A percentile compares a stretch with the other conserved stretches of the same genome.
phyloP scores from a whole-genome alignment of 2,797 vertebrate genomes.

The Cirrhinus mrigala region DNA sequence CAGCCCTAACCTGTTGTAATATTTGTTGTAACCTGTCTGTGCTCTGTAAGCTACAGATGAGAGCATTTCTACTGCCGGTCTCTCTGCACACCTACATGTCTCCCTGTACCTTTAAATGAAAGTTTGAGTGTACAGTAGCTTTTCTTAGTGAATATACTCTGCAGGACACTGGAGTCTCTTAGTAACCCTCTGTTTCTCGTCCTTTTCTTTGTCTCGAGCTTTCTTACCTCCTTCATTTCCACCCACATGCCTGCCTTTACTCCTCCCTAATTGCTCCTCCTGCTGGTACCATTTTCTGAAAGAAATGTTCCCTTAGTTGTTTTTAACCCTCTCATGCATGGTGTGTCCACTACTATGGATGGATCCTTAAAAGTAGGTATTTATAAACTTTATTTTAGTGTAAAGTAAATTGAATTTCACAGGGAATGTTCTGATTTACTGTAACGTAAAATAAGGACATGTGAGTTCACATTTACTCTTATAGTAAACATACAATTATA shows the following conservation, averaged over 20 bases:
- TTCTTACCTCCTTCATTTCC: neutral
- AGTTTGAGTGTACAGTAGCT: neutral
- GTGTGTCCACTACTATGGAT: neutral
- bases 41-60: neutral
- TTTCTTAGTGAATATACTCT: conserved; percentile 3
- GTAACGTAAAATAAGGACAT: neutral
- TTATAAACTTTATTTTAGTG: neutral
- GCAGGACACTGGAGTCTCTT: conserved; percentile 12
- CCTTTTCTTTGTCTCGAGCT: conserved; percentile 10
- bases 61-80: neutral
- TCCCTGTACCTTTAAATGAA: neutral
- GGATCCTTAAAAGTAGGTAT: neutral
- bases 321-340: neutral
- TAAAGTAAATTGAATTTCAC: neutral
- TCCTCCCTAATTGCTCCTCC: conserved; percentile 6
- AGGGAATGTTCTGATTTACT: neutral
- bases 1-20: no score
- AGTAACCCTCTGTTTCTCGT: neutral
- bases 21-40: neutral
- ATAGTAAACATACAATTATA: neutral
- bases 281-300: conserved; percentile 40
- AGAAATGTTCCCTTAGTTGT: conserved; percentile 11
- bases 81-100: neutral
- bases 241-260: conserved; percentile 1
- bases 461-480: neutral